These are phyloP conservation scores for Lutjanus erythropterus DNA, from an alignment of 2,113 vertebrate genomes.

Conservation along the genomic window DNA sequence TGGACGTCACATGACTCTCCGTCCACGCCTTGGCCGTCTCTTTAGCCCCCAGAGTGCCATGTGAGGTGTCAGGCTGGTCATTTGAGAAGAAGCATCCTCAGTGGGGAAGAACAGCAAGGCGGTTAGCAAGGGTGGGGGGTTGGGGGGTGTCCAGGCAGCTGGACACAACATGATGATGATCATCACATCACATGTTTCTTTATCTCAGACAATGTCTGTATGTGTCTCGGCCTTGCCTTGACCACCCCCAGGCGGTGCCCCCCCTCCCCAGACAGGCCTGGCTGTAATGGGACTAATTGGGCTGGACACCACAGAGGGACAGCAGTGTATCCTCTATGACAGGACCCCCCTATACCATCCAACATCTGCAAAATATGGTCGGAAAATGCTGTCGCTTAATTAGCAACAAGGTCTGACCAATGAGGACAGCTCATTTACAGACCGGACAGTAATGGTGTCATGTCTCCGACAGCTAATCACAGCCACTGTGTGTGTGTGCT, in stretches of 20 bases:
- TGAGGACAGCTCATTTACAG: slow-evolving; percentile 55
- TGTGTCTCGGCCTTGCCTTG: slow-evolving; percentile 17
- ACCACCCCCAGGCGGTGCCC: slow-evolving; percentile 48
- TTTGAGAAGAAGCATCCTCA: slow-evolving; percentile 39
- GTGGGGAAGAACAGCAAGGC: slow-evolving; percentile 12
- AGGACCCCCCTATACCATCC: slow-evolving; percentile 49
- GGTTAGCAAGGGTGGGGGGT: background rate
- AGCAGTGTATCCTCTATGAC: slow-evolving; percentile 59
- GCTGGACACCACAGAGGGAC: slow-evolving; percentile 57
- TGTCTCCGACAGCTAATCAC: slow-evolving; percentile 27
- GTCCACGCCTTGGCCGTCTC: slow-evolving; percentile 17
- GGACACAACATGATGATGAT: slow-evolving; percentile 45
- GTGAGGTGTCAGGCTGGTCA: slow-evolving; percentile 47
- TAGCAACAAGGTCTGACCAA: slow-evolving; percentile 66
- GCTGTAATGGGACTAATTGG: slow-evolving; percentile 78
- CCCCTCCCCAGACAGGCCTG: slow-evolving; percentile 50
- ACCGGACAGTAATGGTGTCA: slow-evolving; percentile 70
- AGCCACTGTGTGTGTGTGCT: slow-evolving; percentile 34
- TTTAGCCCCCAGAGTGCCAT: slow-evolving; percentile 14
- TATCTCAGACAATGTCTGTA: background rate
- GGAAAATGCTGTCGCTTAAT: slow-evolving; percentile 71
- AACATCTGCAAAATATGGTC: slow-evolving; percentile 69
- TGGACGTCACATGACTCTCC: slow-evolving; percentile 24
- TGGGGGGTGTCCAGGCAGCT: slow-evolving; percentile 38
- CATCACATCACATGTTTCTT: slow-evolving; percentile 17